Percentiles rank a stretch among this genome's conserved stretches.
Evolutionary conservation across 2,888 invertebrate genomes (phyloP).

Genomic region (Chloromyia formosa): DNA sequence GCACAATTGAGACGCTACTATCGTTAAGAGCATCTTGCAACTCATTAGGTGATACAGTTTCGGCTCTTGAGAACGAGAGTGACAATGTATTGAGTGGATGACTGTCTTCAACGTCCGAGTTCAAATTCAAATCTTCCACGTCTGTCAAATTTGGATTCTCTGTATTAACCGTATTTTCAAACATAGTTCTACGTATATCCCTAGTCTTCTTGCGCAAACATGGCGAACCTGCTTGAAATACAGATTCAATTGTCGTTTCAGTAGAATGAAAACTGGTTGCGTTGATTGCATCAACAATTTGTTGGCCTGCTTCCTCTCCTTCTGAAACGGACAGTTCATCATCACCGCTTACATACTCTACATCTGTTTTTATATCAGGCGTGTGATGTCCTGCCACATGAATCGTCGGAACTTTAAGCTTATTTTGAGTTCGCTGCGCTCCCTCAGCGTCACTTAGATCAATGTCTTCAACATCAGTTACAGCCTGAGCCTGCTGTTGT

Average conservation of each 20-base stretch:
- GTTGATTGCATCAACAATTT: not conserved
- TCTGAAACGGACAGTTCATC: conserved; percentile 53
- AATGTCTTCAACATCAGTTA: conserved; percentile 64
- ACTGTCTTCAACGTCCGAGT: conserved; percentile 65
- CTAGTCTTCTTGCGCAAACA: conserved; percentile 47
- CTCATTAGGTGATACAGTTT: conserved; percentile 60
- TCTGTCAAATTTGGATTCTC: conserved; percentile 59
- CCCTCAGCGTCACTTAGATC: conserved; percentile 60
- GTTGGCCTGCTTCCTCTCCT: conserved; percentile 34
- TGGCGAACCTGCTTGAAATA: conserved; percentile 25
- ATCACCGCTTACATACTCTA: conserved; percentile 64
- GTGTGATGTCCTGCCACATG: conserved; percentile 47
- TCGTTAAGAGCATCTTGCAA: conserved; percentile 64
- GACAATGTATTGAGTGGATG: conserved; percentile 16
- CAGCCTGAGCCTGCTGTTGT: conserved; percentile 45
- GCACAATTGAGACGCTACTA: conserved; percentile 62
- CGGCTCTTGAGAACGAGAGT: conserved; percentile 54
- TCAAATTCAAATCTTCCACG: conserved; percentile 64
- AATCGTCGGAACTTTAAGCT: conserved; percentile 42
- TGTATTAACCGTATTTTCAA: conserved; percentile 41
- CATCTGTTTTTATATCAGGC: conserved; percentile 59
- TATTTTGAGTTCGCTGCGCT: conserved; percentile 49
- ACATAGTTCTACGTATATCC: conserved; percentile 17
- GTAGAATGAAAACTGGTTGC: conserved; percentile 47
- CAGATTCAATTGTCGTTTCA: conserved; percentile 51